Evolutionary conservation across 1,140 invertebrate genomes (phyloP), one percentile per base, ranked within the genome.

Genomic region (Drosophila malerkotliana): DNA sequence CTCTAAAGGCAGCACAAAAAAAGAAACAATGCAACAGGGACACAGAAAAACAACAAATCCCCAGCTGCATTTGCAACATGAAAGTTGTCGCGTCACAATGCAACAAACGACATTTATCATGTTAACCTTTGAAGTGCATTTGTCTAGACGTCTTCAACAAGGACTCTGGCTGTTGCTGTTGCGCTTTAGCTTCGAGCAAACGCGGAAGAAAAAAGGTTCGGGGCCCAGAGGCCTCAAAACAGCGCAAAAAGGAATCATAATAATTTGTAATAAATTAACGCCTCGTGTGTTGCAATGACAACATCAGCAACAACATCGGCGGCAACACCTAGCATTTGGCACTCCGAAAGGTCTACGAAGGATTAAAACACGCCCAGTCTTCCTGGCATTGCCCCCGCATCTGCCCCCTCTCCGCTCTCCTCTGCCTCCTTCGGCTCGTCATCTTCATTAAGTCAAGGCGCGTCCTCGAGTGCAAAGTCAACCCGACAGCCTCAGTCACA

Each of bases 241-340:
- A n/a, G 28, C 39, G 52, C 73, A 77, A 82, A 80, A 82, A 77
- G 72, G 68, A 88, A 83, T 88, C 83, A 88, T 88, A 88, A 88
- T 88, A 88, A 88, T 88, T 88, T 88, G 83, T 88, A 88, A 88
- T 88, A 88, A 88, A 88, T 88, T 88, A 88, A 88, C 83, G 83
- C 83, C 83, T 87, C 71, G 63, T 49, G 62, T 71, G 63, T 47
- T 34, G 64, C 63, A 71, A 28, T 72, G 68, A 72, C 69, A 72
- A 72, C 57, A 44, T 44, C 41, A 51, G 58, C 68, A 58, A 30
- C 37, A 68, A 58, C 76, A 78, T 51, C 58, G 53, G 41, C 62
- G 59, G 62, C 73, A 77, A 73, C 68, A 73, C 71, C 79, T 80
- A 66, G 74, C 32, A 45, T 60, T 67, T 58, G 45, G 44, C 44